A percentile compares a stretch with the other conserved stretches of the same genome.
These are phyloP conservation scores for Crypturellus undulatus DNA, from an alignment of 2,113 vertebrate genomes.

Conservation along the genomic window DNA sequence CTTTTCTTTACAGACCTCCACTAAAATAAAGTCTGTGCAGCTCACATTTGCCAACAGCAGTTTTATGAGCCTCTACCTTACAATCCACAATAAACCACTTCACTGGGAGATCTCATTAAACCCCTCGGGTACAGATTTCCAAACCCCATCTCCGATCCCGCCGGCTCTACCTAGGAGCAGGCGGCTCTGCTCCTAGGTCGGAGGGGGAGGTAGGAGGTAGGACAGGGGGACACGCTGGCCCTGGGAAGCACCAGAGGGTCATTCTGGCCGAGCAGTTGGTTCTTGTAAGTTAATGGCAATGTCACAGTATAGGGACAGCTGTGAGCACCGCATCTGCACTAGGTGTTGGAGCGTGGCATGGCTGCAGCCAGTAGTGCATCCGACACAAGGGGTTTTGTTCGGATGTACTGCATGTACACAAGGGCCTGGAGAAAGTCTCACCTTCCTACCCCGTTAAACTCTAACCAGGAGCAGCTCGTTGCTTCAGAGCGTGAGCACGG, in stretches of 20 bases:
- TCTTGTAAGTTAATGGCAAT: neutral
- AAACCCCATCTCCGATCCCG: neutral
- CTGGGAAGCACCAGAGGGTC: neutral
- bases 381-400: neutral
- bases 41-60: neutral
- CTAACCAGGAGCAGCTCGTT: neutral
- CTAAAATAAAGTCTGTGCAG: neutral
- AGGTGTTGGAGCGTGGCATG: neutral
- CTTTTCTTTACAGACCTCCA: neutral
- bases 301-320: neutral
- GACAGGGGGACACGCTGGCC: neutral
- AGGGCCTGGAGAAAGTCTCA: neutral
- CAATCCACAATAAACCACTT: neutral
- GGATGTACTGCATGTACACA: fast-evolving
- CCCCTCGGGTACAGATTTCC: neutral
- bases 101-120: neutral
- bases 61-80: neutral
- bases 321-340: neutral
- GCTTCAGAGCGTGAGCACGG: neutral
- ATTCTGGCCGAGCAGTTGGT: neutral
- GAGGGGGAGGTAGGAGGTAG: too few species aligned
- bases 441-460: neutral
- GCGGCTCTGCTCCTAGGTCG: neutral
- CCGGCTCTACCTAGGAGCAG: neutral
- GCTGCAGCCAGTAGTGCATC: neutral